These are phyloP conservation scores for Brachylomia viminalis DNA, from an alignment of 2,888 invertebrate genomes.

Conservation along the genomic window DNA sequence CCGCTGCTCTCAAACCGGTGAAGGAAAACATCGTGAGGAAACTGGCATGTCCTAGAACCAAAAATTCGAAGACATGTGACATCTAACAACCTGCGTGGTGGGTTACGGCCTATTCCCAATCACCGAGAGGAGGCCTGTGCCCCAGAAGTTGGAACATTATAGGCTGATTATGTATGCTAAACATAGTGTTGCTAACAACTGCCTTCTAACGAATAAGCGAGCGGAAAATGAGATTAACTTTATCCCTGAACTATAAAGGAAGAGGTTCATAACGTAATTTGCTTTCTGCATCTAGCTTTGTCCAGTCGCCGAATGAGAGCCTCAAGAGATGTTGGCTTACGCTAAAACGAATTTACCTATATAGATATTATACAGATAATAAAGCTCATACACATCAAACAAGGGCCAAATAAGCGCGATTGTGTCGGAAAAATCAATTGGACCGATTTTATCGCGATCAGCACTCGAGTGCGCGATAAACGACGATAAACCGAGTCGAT, in stretches of 20 bases:
- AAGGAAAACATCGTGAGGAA: too few relatives aligned
- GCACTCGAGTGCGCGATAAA: conserved; percentile 77
- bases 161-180: too few relatives aligned
- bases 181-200: conserved; percentile 19
- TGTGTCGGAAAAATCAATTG: conserved; percentile 87
- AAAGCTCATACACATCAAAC: conserved; percentile 63
- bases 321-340: neutral
- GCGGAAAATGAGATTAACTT: conserved; percentile 23
- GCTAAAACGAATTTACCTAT: conserved; percentile 51
- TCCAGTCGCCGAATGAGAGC: neutral
- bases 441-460: conserved; percentile 85
- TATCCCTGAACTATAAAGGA: conserved; percentile 9
- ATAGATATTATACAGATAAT: conserved; percentile 48
- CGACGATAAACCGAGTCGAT: conserved; percentile 73
- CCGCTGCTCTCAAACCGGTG: too few relatives aligned
- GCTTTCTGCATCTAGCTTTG: neutral
- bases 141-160: too few relatives aligned
- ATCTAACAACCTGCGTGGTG: too few relatives aligned
- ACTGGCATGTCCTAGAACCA: too few relatives aligned
- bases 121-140: too few relatives aligned
- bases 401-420: conserved; percentile 69
- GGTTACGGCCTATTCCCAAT: too few relatives aligned
- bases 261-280: neutral
- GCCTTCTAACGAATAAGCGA: conserved; percentile 33
- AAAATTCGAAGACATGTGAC: too few relatives aligned